phyloP scores from a whole-genome alignment of 1,140 invertebrate genomes.

The Scaptomyza pallida region DNA sequence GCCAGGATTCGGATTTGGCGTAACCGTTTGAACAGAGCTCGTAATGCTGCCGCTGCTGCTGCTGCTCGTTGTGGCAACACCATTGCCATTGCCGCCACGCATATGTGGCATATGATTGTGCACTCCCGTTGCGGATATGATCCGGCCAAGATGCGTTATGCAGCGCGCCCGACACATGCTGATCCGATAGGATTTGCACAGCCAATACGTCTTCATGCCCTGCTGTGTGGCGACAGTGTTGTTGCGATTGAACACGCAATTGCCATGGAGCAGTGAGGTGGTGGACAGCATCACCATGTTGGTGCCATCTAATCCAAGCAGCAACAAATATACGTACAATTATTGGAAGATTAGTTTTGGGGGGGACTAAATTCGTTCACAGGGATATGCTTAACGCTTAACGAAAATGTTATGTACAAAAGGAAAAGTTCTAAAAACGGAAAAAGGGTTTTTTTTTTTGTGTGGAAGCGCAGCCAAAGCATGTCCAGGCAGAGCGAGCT shows the following conservation, averaged over 20 bases:
- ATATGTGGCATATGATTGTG: constrained; percentile 83
- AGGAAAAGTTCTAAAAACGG: constrained; percentile 1
- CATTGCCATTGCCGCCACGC: constrained; percentile 47
- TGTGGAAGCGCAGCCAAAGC: constrained; percentile 14
- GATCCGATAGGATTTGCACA: constrained; percentile 83
- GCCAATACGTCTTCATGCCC: constrained; percentile 84
- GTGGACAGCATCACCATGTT: constrained; percentile 83
- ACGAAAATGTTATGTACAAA: constrained; percentile 70
- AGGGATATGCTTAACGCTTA: constrained; percentile 12
- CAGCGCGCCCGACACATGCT: constrained; percentile 83
- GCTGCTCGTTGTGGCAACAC: neutral
- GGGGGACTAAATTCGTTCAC: constrained; percentile 34
- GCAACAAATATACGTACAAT: constrained; percentile 73
- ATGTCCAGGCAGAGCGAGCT: constrained; percentile 16
- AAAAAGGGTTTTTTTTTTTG: neutral
- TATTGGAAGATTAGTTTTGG: constrained; percentile 76
- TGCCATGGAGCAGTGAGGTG: constrained; percentile 83
- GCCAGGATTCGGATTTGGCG: constrained; percentile 52
- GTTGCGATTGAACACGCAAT: constrained; percentile 83
- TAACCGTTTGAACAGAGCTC: constrained; percentile 30
- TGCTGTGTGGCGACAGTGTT: constrained; percentile 84
- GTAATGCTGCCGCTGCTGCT: no score
- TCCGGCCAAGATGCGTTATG: constrained; percentile 81
- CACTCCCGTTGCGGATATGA: constrained; percentile 82
- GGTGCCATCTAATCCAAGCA: constrained; percentile 67